Percentiles rank a stretch among this genome's conserved stretches.
phyloP scores from a whole-genome alignment of 2,888 invertebrate genomes.

The Drosophila merina region DNA sequence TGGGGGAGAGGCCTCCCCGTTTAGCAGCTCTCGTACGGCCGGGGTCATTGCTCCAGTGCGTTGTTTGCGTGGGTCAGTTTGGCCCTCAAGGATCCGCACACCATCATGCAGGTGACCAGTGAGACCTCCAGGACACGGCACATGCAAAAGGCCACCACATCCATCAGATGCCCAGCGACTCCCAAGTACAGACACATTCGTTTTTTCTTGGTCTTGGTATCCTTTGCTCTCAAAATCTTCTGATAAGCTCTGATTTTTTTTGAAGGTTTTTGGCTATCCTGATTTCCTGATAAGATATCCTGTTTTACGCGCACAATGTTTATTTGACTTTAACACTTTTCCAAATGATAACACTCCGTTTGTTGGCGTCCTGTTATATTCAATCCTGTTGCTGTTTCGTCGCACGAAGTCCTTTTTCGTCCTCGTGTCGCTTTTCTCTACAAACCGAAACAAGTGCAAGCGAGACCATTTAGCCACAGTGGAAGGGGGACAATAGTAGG shows the following conservation, averaged over 20 bases:
- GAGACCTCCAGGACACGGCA: conserved; percentile 78
- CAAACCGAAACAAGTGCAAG: conserved; percentile 27
- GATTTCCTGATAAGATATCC: not conserved
- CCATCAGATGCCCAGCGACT: conserved; percentile 74
- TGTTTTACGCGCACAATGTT: conserved; percentile 35
- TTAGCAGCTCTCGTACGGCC: conserved; percentile 22
- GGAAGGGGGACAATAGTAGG: conserved; percentile 15
- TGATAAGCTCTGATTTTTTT: conserved; percentile 1
- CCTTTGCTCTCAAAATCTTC: not conserved
- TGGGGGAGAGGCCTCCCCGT: not conserved
- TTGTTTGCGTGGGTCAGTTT: conserved; percentile 43
- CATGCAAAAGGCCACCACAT: conserved; percentile 77
- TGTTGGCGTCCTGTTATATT: conserved; percentile 37
- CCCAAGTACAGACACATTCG: conserved; percentile 80
- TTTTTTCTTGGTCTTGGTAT: not conserved
- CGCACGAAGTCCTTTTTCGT: conserved; percentile 38
- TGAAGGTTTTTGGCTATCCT: not conserved
- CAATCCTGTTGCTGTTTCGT: conserved; percentile 58
- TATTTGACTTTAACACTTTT: conserved; percentile 28
- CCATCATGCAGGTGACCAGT: conserved; percentile 76
- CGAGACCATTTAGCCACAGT: not conserved
- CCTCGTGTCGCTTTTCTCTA: conserved; percentile 53
- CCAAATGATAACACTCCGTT: conserved; percentile 50
- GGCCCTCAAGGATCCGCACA: conserved; percentile 64
- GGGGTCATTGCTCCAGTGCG: conserved; percentile 38